A percentile compares a stretch with the other conserved stretches of the same genome.
phyloP scores from a whole-genome alignment of 2,888 invertebrate genomes.

The Acleris literana region DNA sequence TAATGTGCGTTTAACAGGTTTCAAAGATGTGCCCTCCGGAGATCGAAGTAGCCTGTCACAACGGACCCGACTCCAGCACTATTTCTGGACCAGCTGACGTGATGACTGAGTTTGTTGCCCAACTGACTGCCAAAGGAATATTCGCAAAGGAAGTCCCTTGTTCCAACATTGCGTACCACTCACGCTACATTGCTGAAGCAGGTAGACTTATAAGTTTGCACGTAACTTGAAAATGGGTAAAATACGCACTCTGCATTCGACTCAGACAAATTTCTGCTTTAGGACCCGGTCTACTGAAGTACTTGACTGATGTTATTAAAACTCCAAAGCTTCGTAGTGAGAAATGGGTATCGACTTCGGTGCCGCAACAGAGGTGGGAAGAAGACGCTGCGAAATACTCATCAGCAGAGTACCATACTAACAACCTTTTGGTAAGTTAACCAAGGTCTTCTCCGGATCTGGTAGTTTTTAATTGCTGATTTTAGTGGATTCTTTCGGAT shows the following conservation, averaged over 20 bases:
- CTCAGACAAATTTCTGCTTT: slow-evolving; percentile 35
- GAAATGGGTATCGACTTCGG: slow-evolving; percentile 92
- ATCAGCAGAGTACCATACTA: slow-evolving; percentile 93
- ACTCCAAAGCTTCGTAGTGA: slow-evolving; percentile 84
- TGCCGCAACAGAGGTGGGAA: slow-evolving; percentile 76
- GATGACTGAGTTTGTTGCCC: slow-evolving; percentile 83
- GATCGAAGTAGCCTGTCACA: slow-evolving; percentile 91
- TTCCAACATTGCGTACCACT: slow-evolving; percentile 95
- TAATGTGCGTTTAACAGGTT: slow-evolving; percentile 53
- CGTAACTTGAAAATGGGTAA: neutral
- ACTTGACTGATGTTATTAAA: slow-evolving; percentile 83
- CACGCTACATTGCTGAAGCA: slow-evolving; percentile 89
- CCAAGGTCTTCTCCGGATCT: neutral
- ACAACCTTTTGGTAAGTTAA: slow-evolving; percentile 87
- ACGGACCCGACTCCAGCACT: slow-evolving; percentile 89
- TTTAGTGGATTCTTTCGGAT: neutral
- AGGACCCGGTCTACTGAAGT: slow-evolving; percentile 73
- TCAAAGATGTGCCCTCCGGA: slow-evolving; percentile 77
- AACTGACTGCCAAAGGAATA: slow-evolving; percentile 63
- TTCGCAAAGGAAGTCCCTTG: slow-evolving; percentile 82
- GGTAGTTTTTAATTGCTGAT: neutral
- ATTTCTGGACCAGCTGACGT: slow-evolving; percentile 89
- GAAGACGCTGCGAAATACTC: slow-evolving; percentile 71
- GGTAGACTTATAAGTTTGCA: slow-evolving; percentile 49
- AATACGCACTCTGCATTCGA: neutral